phyloP scores from a whole-genome alignment of 2,113 vertebrate genomes.

The Scopus umbretta region DNA sequence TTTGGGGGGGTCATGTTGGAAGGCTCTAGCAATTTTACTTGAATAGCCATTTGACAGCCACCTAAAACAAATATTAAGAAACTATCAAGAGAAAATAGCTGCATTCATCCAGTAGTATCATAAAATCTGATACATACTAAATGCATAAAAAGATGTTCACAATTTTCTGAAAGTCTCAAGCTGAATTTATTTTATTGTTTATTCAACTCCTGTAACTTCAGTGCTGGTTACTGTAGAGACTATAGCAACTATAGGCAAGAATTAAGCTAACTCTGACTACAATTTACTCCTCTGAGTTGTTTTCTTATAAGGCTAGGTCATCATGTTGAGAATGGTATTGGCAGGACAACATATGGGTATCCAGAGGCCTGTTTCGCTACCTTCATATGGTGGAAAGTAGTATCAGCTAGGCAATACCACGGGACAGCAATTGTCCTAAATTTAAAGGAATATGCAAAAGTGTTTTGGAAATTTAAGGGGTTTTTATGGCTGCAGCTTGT shows the following conservation, averaged over 20 bases:
- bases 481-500: neutral
- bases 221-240: neutral
- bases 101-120: neutral
- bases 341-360: neutral
- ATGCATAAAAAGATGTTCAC: slow-evolving; percentile 16
- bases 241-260: neutral
- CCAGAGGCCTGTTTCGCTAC: neutral
- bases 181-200: neutral
- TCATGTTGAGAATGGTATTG: neutral
- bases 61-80: slow-evolving; percentile 28
- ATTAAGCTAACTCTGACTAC: neutral
- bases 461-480: neutral
- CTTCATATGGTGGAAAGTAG: neutral
- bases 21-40: neutral
- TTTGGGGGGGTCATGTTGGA: neutral
- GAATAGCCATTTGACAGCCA: slow-evolving; percentile 4
- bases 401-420: neutral
- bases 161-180: neutral
- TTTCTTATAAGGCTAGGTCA: neutral
- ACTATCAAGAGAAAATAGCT: neutral
- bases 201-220: neutral
- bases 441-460: neutral
- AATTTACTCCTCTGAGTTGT: neutral
- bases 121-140: neutral
- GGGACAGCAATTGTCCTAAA: neutral